Percentiles rank a stretch among this genome's conserved stretches.
phyloP scores from a whole-genome alignment of 2,113 vertebrate species.

The Dermatemys mawii region DNA sequence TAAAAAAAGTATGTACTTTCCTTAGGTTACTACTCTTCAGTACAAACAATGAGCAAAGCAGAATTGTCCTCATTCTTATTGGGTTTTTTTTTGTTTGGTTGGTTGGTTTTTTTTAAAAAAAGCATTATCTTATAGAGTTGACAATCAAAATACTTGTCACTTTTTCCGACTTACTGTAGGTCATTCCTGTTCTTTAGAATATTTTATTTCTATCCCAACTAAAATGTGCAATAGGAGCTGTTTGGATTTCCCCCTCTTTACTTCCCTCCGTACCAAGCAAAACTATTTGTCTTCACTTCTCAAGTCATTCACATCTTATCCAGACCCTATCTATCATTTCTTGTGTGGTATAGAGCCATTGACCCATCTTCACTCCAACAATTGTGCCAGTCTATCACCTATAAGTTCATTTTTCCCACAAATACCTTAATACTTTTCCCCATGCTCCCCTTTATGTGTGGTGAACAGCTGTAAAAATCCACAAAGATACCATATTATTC shows the following conservation, averaged over 20 bases:
- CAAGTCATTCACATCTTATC: neutral
- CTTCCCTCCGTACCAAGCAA: neutral
- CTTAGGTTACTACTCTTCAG: neutral
- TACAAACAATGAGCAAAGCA: neutral
- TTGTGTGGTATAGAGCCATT: no score
- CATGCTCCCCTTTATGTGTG: neutral
- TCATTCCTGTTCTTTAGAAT: neutral
- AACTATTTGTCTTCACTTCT: neutral
- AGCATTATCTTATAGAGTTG: neutral
- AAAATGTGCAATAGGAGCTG: neutral
- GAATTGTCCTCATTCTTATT: neutral
- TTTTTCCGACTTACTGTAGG: neutral
- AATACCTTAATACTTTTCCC: neutral
- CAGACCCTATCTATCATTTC: neutral
- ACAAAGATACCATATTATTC: neutral
- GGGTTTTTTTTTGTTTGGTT: no score
- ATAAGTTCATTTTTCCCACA: neutral
- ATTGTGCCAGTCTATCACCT: neutral
- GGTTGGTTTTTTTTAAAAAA: no score
- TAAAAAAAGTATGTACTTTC: neutral
- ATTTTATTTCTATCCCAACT: neutral
- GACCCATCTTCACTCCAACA: neutral
- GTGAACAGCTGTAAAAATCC: neutral
- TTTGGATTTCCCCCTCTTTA: neutral
- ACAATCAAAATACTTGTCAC: neutral